phyloP scores from a whole-genome alignment of 2,113 vertebrate genomes.

The Malurus elegans region DNA sequence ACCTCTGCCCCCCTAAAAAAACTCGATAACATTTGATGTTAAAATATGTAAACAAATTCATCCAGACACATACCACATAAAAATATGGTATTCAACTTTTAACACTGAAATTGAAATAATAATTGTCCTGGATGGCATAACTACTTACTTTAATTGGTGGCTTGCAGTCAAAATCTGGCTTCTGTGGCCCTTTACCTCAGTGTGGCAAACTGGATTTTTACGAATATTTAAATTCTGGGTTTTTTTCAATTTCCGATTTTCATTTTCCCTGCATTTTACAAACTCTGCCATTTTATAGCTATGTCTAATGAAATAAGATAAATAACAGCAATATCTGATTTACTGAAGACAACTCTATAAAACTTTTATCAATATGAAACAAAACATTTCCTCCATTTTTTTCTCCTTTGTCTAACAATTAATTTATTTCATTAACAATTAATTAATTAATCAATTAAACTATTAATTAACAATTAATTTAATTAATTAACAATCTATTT shows the following conservation, averaged over 20 bases:
- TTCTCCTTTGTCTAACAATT: neutral
- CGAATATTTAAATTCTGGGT: neutral
- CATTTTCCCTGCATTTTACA: neutral
- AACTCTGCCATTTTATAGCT: neutral
- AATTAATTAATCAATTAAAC: neutral
- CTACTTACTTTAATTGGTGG: neutral
- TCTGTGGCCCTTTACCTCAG: neutral
- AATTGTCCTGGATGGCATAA: neutral
- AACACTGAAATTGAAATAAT: neutral
- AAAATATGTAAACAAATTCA: neutral
- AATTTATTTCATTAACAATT: neutral
- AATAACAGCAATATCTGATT: neutral
- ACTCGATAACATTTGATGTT: neutral
- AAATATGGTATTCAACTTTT: neutral
- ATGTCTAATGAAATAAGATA: neutral
- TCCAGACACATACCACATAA: neutral
- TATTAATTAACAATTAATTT: neutral
- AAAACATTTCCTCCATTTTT: neutral
- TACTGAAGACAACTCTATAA: neutral
- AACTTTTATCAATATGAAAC: neutral
- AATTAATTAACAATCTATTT: neutral
- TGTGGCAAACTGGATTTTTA: neutral
- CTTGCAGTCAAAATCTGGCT: neutral
- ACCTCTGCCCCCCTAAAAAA: neutral
- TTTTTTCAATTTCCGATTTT: neutral